A percentile compares a stretch with the other conserved stretches of the same genome.
Conservation (phyloP, 2,888 invertebrate species). For the Hydroisotoma schaefferi region DNA sequence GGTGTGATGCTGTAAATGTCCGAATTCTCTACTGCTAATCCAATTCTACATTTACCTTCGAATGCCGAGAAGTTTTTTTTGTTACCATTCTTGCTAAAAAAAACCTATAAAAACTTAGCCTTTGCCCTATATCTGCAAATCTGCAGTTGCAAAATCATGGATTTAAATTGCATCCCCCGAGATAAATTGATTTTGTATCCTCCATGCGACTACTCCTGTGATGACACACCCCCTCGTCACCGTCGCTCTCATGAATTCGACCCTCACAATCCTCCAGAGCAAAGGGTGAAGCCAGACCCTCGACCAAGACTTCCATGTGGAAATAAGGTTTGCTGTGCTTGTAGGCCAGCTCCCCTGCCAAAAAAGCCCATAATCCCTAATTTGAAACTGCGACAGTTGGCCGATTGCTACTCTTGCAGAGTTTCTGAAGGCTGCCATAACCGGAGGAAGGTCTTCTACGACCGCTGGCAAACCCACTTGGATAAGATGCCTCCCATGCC, state of each 20-base stretch:
- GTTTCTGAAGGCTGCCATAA: constrained; percentile 34
- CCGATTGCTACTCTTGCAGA: constrained; percentile 33
- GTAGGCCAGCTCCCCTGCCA: constrained; percentile 29
- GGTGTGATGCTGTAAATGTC: too few species aligned
- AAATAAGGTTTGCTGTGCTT: constrained; percentile 32
- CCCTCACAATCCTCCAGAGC: constrained; percentile 29
- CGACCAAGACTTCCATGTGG: constrained; percentile 32
- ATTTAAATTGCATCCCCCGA: neutral
- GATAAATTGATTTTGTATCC: constrained; percentile 6
- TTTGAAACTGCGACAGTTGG: constrained; percentile 36
- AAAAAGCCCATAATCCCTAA: constrained; percentile 30
- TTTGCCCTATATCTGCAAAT: neutral
- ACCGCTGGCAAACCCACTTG: constrained; percentile 40
- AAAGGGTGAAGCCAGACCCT: constrained; percentile 29
- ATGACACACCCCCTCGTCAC: constrained; percentile 17
- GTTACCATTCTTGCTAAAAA: neutral
- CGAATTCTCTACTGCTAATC: too few species aligned
- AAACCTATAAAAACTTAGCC: too few species aligned
- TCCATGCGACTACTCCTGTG: constrained; percentile 20
- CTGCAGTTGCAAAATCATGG: neutral
- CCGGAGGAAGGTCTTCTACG: constrained; percentile 28
- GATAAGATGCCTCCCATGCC: constrained; percentile 28
- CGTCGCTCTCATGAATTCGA: constrained; percentile 22
- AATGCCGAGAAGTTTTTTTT: neutral
- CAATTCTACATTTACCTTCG: too few species aligned